phyloP scores from a whole-genome alignment of 2,797 vertebrate species.

The Chiloscyllium punctatum region DNA sequence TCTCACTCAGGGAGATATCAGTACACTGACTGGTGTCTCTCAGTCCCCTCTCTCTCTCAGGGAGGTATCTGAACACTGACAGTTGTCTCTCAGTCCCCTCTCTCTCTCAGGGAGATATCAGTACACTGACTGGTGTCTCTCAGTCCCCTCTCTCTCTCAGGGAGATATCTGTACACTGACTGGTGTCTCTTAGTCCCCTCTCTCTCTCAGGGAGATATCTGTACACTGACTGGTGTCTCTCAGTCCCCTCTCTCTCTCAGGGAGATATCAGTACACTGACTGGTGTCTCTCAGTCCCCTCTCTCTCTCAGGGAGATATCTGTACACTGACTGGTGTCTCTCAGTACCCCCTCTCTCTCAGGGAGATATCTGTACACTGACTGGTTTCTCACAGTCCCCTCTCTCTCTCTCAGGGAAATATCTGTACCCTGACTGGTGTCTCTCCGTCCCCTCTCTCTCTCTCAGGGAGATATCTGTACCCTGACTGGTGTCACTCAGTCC shows the following conservation, averaged over 20 bases:
- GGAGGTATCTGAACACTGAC: neutral
- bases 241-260: neutral
- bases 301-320: neutral
- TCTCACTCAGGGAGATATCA: too few species aligned
- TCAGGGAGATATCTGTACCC: too few species aligned
- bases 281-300: neutral
- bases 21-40: neutral
- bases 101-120: neutral
- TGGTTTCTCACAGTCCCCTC: too few species aligned
- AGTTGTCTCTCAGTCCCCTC: neutral
- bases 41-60: neutral
- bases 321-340: neutral
- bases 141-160: too few species aligned
- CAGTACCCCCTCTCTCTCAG: neutral
- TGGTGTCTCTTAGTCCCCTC: too few species aligned
- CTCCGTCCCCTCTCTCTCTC: too few species aligned
- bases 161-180: too few species aligned
- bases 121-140: neutral
- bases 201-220: too few species aligned
- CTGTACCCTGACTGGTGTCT: too few species aligned
- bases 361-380: neutral
- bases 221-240: neutral
- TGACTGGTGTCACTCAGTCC: too few species aligned
- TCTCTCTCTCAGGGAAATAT: too few species aligned
- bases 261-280: neutral